A percentile compares a stretch with the other conserved stretches of the same genome.
These are phyloP conservation scores for Phymorhynchus buccinoides DNA, from an alignment of 1,140 invertebrate genomes.

Conservation along the genomic window DNA sequence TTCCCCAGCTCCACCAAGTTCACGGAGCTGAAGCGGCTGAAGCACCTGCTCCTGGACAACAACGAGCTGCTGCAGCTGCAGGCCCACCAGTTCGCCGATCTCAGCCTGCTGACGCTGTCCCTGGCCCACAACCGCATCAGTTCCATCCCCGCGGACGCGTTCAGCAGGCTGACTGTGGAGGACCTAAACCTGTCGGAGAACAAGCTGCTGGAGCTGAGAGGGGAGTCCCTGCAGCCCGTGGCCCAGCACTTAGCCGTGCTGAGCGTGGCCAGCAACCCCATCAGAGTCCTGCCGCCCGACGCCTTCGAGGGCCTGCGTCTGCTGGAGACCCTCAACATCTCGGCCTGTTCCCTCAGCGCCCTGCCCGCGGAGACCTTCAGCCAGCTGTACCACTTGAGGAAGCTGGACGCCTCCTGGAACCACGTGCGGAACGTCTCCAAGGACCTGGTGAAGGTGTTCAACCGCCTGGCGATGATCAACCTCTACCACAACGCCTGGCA, in stretches of 20 bases:
- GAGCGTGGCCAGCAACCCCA: conserved; percentile 56
- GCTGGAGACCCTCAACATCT: conserved; percentile 56
- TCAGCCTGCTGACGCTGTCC: conserved; percentile 51
- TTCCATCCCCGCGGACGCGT: conserved; percentile 46
- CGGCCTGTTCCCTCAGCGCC: conserved; percentile 49
- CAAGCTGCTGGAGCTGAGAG: conserved; percentile 46
- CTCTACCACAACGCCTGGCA: conserved; percentile 57
- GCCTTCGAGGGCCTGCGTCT: conserved; percentile 51
- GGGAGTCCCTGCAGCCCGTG: conserved; percentile 42
- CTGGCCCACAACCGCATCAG: conserved; percentile 56
- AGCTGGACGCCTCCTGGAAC: conserved; percentile 59
- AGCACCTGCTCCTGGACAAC: conserved; percentile 48
- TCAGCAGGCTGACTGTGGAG: conserved; percentile 42
- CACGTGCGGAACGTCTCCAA: conserved; percentile 52
- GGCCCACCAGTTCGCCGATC: conserved; percentile 50
- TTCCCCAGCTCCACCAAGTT: conserved; percentile 44
- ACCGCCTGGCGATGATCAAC: conserved; percentile 43
- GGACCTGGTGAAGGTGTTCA: conserved; percentile 45
- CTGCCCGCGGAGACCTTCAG: conserved; percentile 46
- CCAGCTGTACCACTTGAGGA: conserved; percentile 43
- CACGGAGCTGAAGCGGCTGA: conserved; percentile 42
- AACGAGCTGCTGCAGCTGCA: conserved; percentile 52
- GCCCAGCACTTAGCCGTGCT: conserved; percentile 47
- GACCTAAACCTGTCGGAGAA: conserved; percentile 59
- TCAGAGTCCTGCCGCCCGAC: conserved; percentile 45